Conservation (phyloP, 1,140 invertebrate genomes). For the Uloborus diversus region DNA sequence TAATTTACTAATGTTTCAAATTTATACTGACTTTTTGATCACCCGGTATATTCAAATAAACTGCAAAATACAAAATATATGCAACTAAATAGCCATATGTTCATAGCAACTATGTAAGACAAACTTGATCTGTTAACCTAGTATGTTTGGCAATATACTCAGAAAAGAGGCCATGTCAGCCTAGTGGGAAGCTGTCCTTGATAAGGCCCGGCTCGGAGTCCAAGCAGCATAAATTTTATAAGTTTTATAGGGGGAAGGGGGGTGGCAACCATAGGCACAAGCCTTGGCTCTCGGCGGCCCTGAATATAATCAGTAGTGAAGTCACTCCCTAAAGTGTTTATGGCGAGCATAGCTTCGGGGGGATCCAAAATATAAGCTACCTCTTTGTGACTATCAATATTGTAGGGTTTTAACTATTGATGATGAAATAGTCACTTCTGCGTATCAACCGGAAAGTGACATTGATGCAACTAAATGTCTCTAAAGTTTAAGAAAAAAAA, state of each 20-base stretch:
- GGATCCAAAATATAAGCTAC: slow-evolving; percentile 64
- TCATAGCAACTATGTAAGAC: slow-evolving; percentile 73
- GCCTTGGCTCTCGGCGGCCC: no score
- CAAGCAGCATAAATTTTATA: no score
- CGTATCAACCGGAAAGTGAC: slow-evolving; percentile 45
- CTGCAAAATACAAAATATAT: slow-evolving; percentile 86
- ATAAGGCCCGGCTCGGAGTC: no score
- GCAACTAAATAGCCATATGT: slow-evolving; percentile 87
- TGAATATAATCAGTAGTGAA: slow-evolving; percentile 38
- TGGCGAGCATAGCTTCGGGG: slow-evolving; percentile 62
- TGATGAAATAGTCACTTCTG: slow-evolving; percentile 62
- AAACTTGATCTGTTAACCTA: slow-evolving; percentile 26
- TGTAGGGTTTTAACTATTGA: slow-evolving; percentile 62
- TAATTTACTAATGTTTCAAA: no score
- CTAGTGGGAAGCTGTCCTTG: no score
- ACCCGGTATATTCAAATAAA: slow-evolving; percentile 72
- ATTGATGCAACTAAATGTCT: slow-evolving; percentile 12
- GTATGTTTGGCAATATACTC: slow-evolving; percentile 45
- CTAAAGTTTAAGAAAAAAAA: no score
- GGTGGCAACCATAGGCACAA: no score
- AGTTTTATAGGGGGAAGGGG: no score
- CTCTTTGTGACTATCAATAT: slow-evolving; percentile 62
- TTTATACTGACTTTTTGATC: no score
- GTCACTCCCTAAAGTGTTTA: slow-evolving; percentile 57
- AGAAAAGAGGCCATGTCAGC: no score